These are phyloP conservation scores for Calameuta filiformis DNA, from an alignment of 2,888 invertebrate genomes.

Conservation along the genomic window DNA sequence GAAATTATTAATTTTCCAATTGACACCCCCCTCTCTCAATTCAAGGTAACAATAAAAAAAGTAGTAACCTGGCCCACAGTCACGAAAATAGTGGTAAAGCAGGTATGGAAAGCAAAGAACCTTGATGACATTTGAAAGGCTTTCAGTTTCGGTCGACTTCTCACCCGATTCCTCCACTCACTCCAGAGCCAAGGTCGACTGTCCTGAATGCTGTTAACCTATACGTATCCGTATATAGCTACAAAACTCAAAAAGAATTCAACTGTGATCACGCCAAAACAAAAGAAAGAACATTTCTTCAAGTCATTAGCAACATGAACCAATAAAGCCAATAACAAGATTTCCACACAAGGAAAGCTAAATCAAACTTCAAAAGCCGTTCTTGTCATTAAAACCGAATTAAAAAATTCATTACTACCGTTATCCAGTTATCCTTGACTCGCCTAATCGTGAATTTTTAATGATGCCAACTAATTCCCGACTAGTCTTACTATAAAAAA, in stretches of 20 bases:
- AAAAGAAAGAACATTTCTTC: neutral
- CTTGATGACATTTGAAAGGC: slow-evolving; percentile 38
- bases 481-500: neutral
- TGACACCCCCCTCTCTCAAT: no score
- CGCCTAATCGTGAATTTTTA: neutral
- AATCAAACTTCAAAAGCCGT: neutral
- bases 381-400: neutral
- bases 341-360: neutral
- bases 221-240: neutral
- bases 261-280: neutral
- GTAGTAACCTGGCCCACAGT: neutral
- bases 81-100: slow-evolving; percentile 3
- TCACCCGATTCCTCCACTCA: neutral
- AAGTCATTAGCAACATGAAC: neutral
- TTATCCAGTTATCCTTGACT: neutral
- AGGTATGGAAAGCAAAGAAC: slow-evolving; percentile 22
- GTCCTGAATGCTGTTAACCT: neutral
- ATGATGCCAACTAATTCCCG: neutral
- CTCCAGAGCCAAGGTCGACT: neutral
- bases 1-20: no score
- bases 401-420: neutral
- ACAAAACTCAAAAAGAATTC: neutral
- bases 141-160: slow-evolving; percentile 30
- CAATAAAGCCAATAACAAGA: neutral
- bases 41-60: slow-evolving; percentile 12